phyloP scores from a whole-genome alignment of 2,888 invertebrate genomes.

The Thyatira batis region DNA sequence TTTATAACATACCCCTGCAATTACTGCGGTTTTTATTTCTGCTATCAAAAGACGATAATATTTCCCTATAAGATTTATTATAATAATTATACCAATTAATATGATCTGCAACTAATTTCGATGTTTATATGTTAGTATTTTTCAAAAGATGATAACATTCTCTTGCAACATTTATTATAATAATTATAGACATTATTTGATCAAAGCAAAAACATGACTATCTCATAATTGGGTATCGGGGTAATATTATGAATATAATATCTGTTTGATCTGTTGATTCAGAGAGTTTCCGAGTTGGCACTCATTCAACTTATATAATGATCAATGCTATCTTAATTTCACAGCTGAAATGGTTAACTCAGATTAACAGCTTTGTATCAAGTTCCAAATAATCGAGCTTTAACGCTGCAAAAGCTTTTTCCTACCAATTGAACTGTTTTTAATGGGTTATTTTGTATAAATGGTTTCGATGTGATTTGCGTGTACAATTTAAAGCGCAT shows the following conservation, averaged over 20 bases:
- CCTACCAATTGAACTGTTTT: neutral
- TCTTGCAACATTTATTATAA: no score
- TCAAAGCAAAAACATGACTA: neutral
- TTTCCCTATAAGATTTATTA: no score
- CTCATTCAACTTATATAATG: constrained; percentile 19
- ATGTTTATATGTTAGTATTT: no score
- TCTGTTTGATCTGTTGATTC: constrained; percentile 10
- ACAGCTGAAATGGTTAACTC: constrained; percentile 15
- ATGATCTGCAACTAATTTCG: no score
- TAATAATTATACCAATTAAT: no score
- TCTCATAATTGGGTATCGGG: neutral
- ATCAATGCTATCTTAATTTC: constrained; percentile 27
- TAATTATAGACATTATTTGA: no score
- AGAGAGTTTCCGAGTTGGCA: constrained; percentile 18
- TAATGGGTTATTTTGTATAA: neutral
- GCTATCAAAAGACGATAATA: no score
- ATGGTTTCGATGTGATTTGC: no score
- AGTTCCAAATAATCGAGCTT: neutral
- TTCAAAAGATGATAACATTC: no score
- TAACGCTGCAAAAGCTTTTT: neutral
- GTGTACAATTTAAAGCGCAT: no score
- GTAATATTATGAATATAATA: neutral
- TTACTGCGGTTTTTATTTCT: no score
- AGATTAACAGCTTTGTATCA: constrained; percentile 5
- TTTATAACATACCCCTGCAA: no score